phyloP scores from a whole-genome alignment of 2,797 vertebrate genomes.

The Notamacropus eugenii region DNA sequence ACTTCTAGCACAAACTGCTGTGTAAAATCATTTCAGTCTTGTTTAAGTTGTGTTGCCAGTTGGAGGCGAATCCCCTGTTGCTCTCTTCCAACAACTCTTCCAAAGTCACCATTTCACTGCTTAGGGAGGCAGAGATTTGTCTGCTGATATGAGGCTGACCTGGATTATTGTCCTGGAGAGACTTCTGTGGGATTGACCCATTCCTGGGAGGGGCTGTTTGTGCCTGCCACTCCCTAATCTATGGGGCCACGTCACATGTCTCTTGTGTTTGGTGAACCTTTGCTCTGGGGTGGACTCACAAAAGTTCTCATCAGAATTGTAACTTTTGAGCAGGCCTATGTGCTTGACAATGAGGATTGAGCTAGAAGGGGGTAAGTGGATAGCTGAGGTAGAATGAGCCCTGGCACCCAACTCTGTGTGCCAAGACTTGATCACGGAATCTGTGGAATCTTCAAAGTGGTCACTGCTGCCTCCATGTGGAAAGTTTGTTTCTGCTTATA shows the following conservation, averaged over 20 bases:
- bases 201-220: conserved; percentile 85
- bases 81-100: conserved; percentile 96
- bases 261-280: conserved; percentile 81
- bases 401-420: conserved; percentile 82
- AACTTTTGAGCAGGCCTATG: conserved; percentile 88
- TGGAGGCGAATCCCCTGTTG: conserved; percentile 87
- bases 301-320: conserved; percentile 88
- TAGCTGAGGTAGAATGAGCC: conserved; percentile 84
- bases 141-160: conserved; percentile 4
- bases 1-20: conserved; percentile 79
- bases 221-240: conserved; percentile 90
- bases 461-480: conserved; percentile 87
- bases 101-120: conserved; percentile 96
- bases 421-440: conserved; percentile 75
- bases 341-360: conserved; percentile 82
- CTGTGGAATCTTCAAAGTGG: conserved; percentile 83
- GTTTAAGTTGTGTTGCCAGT: conserved; percentile 76
- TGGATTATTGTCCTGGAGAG: conserved; percentile 74
- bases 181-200: conserved; percentile 87
- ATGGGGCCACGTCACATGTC: conserved; percentile 83
- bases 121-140: conserved; percentile 88
- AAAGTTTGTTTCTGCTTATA: conserved; percentile 85
- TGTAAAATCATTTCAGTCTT: conserved; percentile 72
- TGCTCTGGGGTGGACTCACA: conserved; percentile 86
- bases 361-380: conserved; percentile 74